Evolutionary conservation across 2,888 invertebrate species (phyloP).

Genomic region (Lottia gigantea): DNA sequence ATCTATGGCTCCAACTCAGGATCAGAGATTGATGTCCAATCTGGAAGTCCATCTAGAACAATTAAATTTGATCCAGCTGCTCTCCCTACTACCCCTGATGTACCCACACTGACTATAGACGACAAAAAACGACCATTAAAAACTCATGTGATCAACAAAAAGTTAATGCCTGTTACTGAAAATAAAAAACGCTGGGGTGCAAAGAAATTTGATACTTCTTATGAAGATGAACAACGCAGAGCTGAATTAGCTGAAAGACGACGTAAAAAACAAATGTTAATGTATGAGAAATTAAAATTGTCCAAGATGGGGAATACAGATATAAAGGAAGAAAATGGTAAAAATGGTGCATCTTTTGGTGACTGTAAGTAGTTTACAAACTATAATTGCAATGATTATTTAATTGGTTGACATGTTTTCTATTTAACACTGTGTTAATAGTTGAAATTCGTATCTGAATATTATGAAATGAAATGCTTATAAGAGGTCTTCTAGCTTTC

Average conservation of each 20-base stretch:
- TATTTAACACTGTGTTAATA: no score
- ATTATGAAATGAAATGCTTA: no score
- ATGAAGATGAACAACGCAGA: conserved; percentile 42
- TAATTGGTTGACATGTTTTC: not conserved
- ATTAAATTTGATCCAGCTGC: conserved; percentile 16
- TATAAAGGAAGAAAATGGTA: conserved; percentile 26
- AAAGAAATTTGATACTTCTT: conserved; percentile 38
- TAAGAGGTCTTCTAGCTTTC: no score
- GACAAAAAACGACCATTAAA: not conserved
- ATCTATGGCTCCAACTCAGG: conserved; percentile 3
- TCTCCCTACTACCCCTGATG: conserved; percentile 12
- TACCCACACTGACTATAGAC: not conserved
- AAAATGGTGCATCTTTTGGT: conserved; percentile 41
- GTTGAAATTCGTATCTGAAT: no score
- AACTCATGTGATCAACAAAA: conserved; percentile 6
- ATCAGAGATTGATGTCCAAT: conserved; percentile 17
- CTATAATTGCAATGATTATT: not conserved
- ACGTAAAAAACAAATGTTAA: conserved; percentile 44
- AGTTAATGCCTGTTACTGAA: conserved; percentile 18
- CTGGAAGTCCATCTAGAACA: not conserved
- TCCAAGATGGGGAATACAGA: conserved; percentile 25
- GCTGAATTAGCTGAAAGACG: conserved; percentile 48
- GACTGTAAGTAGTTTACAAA: conserved; percentile 42
- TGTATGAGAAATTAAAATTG: conserved; percentile 37
- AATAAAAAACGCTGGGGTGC: conserved; percentile 26